These are phyloP conservation scores for Elephantulus edwardii DNA, from an alignment of 2,113 vertebrate genomes.

Conservation along the genomic window DNA sequence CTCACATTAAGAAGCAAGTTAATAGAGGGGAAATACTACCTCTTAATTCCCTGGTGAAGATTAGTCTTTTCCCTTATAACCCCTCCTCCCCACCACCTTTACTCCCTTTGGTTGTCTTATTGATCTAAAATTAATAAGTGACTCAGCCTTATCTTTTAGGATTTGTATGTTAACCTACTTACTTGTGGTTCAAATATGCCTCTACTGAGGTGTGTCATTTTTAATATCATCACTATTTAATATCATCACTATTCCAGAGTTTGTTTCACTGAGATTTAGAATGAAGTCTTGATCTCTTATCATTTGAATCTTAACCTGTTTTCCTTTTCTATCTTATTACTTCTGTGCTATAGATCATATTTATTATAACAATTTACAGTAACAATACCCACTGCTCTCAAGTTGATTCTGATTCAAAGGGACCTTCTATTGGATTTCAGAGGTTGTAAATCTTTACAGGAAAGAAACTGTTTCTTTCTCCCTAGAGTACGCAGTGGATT, in stretches of 20 bases:
- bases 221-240: slow-evolving; percentile 12
- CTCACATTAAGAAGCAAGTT: slow-evolving; percentile 54
- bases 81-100: background rate
- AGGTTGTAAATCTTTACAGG: too few relatives aligned
- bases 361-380: slow-evolving; percentile 26
- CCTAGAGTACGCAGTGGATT: too few relatives aligned
- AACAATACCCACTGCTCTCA: too few relatives aligned
- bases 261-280: background rate
- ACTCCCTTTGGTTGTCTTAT: background rate
- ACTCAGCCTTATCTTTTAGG: slow-evolving; percentile 35
- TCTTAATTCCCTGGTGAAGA: slow-evolving; percentile 11
- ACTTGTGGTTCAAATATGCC: slow-evolving; percentile 11
- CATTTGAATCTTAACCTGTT: slow-evolving; percentile 1
- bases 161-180: slow-evolving; percentile 12
- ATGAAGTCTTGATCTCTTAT: background rate
- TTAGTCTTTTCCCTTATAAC: slow-evolving; percentile 1
- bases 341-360: slow-evolving; percentile 1
- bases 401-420: too few relatives aligned
- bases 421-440: too few relatives aligned
- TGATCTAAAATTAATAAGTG: slow-evolving; percentile 46
- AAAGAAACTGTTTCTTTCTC: too few relatives aligned
- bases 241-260: slow-evolving; percentile 9
- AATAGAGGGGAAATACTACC: slow-evolving; percentile 22
- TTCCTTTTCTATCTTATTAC: slow-evolving; percentile 30
- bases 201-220: background rate